Base-by-base conservation (phyloP, 2,797 vertebrate genomes). In the Heterohyrax brucei region DNA sequence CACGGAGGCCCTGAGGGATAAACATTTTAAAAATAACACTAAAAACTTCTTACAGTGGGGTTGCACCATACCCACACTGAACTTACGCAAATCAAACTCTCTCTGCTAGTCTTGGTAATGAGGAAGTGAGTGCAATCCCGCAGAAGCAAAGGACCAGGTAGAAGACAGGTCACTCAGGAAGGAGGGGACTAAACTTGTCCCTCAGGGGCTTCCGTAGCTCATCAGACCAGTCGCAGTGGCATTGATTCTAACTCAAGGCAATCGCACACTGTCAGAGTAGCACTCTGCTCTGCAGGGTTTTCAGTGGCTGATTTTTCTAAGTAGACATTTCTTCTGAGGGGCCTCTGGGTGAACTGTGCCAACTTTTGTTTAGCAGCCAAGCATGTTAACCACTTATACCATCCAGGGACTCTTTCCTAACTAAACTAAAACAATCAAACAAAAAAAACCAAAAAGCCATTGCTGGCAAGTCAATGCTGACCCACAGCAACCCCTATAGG, bases 1-100 rank as follows among this genome's bases (percentile, higher is more conserved):
- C 64, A 44, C 44, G 33, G 70, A 39, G 70, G 10, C 19, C 19
- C 19, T 73, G 33, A 7, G n/a, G 9, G 81, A 26, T 33, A 24
- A 33, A 46, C 82, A 39, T 79, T 82, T 5, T 39, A 75, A 90
- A 92, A 89, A 62, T 46, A 87, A 82, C 18, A 50, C 77, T 19
- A 33, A 79, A 90, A 89, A 46, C 53, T 0, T 82, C 44, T 76
- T 48, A 26, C 33, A 19, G 7, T 5, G 30, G 26, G 44, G 33
- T 28, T 66, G 9, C 18, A 33, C n/a, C 56, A 72, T 0, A 19
- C 14, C 3, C 4, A 14, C 46, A 7, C 14, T 86, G 78, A 66
- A 89, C 13, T 13, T 19, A 85, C 9, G 28, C 46, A 53, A 78
- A 78, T 18, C 7, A 26, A 78, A 53, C 26, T 78, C 76, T 14